Conservation (phyloP, 2,888 invertebrate genomes). For the Tanypteryx hageni region DNA sequence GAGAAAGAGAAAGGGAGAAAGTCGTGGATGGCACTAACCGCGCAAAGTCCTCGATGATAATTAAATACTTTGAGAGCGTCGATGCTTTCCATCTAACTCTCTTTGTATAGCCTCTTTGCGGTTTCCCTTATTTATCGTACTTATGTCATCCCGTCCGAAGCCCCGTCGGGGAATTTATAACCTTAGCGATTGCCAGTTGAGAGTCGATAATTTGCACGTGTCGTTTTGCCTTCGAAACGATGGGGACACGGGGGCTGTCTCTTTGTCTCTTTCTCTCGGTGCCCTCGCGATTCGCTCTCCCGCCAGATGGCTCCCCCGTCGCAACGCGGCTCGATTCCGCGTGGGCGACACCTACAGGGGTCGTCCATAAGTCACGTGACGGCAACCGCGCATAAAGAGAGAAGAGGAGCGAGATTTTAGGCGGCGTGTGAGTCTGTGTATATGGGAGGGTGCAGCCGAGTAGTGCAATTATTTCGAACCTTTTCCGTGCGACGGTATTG, state of each 20-base stretch:
- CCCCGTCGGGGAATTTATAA: not conserved
- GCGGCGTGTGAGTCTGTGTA: not conserved
- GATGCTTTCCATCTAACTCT: not conserved
- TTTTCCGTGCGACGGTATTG: not conserved
- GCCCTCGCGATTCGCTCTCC: not conserved
- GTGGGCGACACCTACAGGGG: not conserved
- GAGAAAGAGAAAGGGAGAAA: not conserved
- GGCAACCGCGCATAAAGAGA: not conserved
- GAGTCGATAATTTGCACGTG: not conserved
- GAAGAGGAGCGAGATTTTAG: not conserved
- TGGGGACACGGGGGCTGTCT: not conserved
- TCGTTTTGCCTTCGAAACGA: not conserved
- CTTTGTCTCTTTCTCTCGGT: not conserved
- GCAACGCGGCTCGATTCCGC: not conserved
- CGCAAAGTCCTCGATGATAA: not conserved
- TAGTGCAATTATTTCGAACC: conserved; percentile 5
- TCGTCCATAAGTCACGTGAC: not conserved
- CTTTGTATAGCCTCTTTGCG: not conserved
- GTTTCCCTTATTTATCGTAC: not conserved
- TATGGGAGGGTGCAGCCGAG: not conserved
- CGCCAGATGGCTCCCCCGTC: not conserved
- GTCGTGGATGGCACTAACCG: not conserved
- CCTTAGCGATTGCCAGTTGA: not conserved
- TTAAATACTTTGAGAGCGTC: conserved; percentile 6
- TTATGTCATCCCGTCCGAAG: not conserved